These are phyloP conservation scores for Scomber colias DNA, from an alignment of 2,113 vertebrate genomes.

Conservation along the genomic window DNA sequence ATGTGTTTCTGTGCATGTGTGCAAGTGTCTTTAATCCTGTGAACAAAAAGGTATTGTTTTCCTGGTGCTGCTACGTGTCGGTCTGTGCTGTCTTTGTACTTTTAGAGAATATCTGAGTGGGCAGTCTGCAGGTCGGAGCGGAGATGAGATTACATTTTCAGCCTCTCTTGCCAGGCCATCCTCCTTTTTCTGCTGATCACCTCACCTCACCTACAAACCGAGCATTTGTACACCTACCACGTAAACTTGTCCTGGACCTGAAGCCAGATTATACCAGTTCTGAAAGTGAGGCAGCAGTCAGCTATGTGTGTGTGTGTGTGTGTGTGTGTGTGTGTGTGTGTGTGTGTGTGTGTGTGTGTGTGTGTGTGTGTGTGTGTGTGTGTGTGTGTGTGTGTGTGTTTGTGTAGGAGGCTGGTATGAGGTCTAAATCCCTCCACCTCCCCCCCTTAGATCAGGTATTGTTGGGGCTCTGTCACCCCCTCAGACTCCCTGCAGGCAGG, in stretches of 20 bases:
- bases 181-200: conserved; percentile 15
- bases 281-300: conserved; percentile 37
- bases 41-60: conserved; percentile 48
- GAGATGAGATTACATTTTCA: not conserved
- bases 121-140: not conserved
- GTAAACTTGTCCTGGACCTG: conserved; percentile 16
- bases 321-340: conserved; percentile 16
- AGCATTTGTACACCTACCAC: not conserved
- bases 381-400: conserved; percentile 2
- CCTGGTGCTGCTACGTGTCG: conserved; percentile 2
- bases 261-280: conserved; percentile 57
- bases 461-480: conserved; percentile 66
- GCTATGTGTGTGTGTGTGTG: conserved; percentile 1
- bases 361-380: not conserved
- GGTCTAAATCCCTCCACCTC: conserved; percentile 62
- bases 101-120: conserved; percentile 15
- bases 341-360: too few species aligned
- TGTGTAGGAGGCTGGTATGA: conserved; percentile 52
- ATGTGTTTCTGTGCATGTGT: conserved; percentile 36
- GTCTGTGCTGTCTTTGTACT: not conserved
- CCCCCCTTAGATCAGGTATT: conserved; percentile 66
- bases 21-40: conserved; percentile 43
- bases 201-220: conserved; percentile 24
- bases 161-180: not conserved
- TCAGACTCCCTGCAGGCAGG: conserved; percentile 66